Evolutionary conservation across 2,888 invertebrate genomes (phyloP), one percentile per base, ranked within the genome.

Genomic region (Cylloceria caligata): DNA sequence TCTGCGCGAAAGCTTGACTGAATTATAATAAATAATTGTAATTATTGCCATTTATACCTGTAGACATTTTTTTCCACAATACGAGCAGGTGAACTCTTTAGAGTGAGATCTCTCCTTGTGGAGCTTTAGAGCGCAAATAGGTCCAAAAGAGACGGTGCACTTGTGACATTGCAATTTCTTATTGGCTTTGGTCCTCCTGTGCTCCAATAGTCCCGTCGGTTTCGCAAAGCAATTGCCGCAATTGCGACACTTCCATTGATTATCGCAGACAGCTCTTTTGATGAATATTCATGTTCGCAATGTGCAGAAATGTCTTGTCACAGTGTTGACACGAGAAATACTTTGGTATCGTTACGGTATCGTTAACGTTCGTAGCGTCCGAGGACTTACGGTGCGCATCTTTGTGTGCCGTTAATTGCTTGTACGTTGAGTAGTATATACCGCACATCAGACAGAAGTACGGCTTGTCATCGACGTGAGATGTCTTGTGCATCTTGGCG

Each of bases 261-360:
- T 11, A 13, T 13, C 11, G 36, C 68, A 6, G 7, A 39, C 83
- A 84, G 2, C 68, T 47, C 16, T 52, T 80, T 45, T 80, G 39
- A 39, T 84, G 84, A 24, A 80, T 30, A 69, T 83, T 83, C 84
- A 80, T 83, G 27, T 69, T 80, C 2, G 76, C 69, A 9, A 57
- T 80, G 47, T 79, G 72, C 2, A 76, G 47, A 30, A 83, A 84
- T 24, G 52, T 39, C 45, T 76, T 80, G 24, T 80, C 75, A 34
- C 84, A 84, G 47, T 72, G 60, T 1, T 68, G 68, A 39, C 84
- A 84, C 21, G 49, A 42, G 19, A 83, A 79, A 27, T 80, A 84
- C 49, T 75, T 84, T 5, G 82, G 82, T 1, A 84, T 34, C 3
- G 30, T 13, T 9, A 55, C 45, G 9, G 16, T 55, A 9, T 81